Base-by-base conservation (phyloP, 2,797 vertebrate genomes). In the Taeniopygia guttata region DNA sequence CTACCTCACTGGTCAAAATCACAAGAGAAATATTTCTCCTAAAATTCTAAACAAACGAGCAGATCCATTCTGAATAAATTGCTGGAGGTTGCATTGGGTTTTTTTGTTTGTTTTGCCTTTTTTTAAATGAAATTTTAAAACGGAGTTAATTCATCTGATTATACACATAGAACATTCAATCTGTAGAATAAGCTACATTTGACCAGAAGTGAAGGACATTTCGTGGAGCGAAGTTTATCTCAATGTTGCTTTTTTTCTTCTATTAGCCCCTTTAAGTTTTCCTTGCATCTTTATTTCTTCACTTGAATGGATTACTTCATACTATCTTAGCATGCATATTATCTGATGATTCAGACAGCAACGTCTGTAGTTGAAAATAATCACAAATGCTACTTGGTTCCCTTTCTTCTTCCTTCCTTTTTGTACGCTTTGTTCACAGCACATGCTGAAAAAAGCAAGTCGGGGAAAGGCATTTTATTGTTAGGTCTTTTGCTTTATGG, bases 321-420 rank as follows among this genome's bases (percentile, higher is more conserved):
- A 70, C 72, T 49, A 75, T n/a, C 4, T 64, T 49, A 66, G 30
- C 43, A 81, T 34, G 25, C 22, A 29, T 4, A 11, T 40, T 79
- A 89, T 34, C 70, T 13, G 20, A 70, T 49, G 34, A 90, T 60
- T 78, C 69, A 94, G 34, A 90, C 0, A 80, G n/a, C 43, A 91
- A 74, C 3, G 0, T 22, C 63, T 76, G 34, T 34, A 92, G 54
- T 1, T 87, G 21, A 93, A 70, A 93, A 82, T 26, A 89, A 91
- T 15, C 0, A 1, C 32, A 87, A 79, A 9, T 67, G 45, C 48
- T 82, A 45, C 12, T 87, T 40, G 9, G 60, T 34, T 48, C n/a
- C 67, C 73, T 45, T 85, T 81, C 60, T 52, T 83, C 52, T 69
- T 74, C 70, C 46, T 73, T 86, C 62, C 36, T 93, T 87, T 84